These are phyloP conservation scores for Hydroisotoma schaefferi DNA, from an alignment of 2,888 invertebrate species.

Conservation along the genomic window DNA sequence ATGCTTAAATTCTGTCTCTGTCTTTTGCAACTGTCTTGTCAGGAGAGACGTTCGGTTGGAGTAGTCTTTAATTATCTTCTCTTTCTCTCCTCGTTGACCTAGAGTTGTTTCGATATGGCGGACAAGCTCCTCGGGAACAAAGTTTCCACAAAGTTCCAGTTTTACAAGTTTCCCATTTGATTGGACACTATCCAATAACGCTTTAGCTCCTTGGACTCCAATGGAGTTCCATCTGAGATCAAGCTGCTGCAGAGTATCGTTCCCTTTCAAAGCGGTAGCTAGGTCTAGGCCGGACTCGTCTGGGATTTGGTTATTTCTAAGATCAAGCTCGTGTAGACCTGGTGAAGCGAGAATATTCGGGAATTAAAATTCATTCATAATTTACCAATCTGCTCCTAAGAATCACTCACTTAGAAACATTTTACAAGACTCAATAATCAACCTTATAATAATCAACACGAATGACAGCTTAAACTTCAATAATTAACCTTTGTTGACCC, in stretches of 20 bases:
- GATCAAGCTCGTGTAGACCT: slow-evolving; percentile 51
- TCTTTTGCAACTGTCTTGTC: slow-evolving; percentile 42
- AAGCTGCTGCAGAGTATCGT: slow-evolving; percentile 50
- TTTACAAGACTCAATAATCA: too few relatives aligned
- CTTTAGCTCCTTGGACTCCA: slow-evolving; percentile 52
- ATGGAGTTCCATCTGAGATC: slow-evolving; percentile 54
- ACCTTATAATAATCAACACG: too few relatives aligned
- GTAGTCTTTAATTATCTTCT: slow-evolving; percentile 43
- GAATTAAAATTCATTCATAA: too few relatives aligned
- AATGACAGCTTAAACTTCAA: too few relatives aligned
- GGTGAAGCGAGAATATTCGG: too few relatives aligned
- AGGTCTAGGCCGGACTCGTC: slow-evolving; percentile 51
- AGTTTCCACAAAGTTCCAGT: slow-evolving; percentile 52
- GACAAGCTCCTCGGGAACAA: slow-evolving; percentile 52
- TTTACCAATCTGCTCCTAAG: too few relatives aligned
- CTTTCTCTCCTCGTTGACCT: slow-evolving; percentile 35
- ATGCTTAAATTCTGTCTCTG: slow-evolving; percentile 43
- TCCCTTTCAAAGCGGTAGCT: slow-evolving; percentile 49
- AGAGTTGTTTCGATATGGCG: slow-evolving; percentile 47
- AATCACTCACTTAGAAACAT: too few relatives aligned
- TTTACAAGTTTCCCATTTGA: slow-evolving; percentile 50
- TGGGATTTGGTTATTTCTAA: slow-evolving; percentile 53
- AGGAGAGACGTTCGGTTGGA: slow-evolving; percentile 48
- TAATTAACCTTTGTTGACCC: slow-evolving; percentile 50
- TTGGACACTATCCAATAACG: slow-evolving; percentile 50